Base-by-base conservation (phyloP, 2,113 vertebrate genomes). In the Argyrosomus japonicus region DNA sequence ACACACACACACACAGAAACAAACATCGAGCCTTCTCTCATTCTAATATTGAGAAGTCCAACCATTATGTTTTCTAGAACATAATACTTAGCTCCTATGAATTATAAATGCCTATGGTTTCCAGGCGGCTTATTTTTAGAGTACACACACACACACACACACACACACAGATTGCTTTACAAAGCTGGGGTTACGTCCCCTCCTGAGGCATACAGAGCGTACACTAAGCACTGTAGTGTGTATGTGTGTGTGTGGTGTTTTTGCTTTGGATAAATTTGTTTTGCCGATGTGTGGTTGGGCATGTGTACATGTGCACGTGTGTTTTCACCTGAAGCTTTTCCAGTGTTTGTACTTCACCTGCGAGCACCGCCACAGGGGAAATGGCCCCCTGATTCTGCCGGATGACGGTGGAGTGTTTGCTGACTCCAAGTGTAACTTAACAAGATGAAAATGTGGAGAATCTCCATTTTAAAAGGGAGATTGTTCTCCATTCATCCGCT, bases 101-200 rank as follows among this genome's bases (percentile, higher is more conserved):
- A 92, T 93, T 85, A 92, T 92, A 91, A 77, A 93, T 91, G 81
- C 65, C 45, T 48, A 71, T 88, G 71, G 83, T 92, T 88, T 90
- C 77, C 61, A 81, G 45, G 73, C 29, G 6, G 77, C 77, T 80
- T 93, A 92, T 89, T 92, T 91, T 83, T 86, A 90, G 91, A 60
- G 23, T 14, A 2, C 60, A 68, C 51, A 73, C 70, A 48, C 50
- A 48, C 50, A 79, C 74, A 75, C 63, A 47, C 57, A 56, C 60
- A 64, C 68, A 54, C 40, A 61, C 45, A 82, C 15, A 65, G 25
- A 79, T 77, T 73, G 45, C 73, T 80, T 87, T 82, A 77, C 78
- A 81, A 58, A 87, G 82, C 45, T 57, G 61, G 53, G 27, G 57
- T 75, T 65, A 43, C 18, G 43, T 60, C 71, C 64, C 57, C 23